phyloP scores from a whole-genome alignment of 1,140 invertebrate species.

The Drosophila nikananu region DNA sequence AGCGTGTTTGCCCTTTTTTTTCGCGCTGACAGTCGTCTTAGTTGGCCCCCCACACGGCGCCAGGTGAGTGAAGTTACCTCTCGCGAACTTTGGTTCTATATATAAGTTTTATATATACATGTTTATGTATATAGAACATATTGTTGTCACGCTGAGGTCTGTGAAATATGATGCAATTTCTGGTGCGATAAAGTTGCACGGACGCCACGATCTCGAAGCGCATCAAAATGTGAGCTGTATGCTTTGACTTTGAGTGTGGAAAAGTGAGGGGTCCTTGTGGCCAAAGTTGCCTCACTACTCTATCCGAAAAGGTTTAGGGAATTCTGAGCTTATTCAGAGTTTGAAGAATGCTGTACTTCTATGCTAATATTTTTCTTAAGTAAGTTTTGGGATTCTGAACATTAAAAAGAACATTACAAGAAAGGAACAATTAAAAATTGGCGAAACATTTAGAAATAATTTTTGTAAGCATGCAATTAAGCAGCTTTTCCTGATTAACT shows the following conservation, averaged over 20 bases:
- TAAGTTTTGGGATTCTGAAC: too few species aligned
- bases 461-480: background rate
- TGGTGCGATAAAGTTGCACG: constrained; percentile 79
- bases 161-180: constrained; percentile 83
- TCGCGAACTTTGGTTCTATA: constrained; percentile 26
- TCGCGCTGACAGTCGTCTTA: constrained; percentile 56
- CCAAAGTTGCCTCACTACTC: constrained; percentile 26
- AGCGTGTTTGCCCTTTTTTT: constrained; percentile 8
- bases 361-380: too few species aligned
- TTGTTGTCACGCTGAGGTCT: constrained; percentile 65
- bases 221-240: constrained; percentile 62
- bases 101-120: background rate
- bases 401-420: too few species aligned
- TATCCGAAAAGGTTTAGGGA: background rate
- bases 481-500: too few species aligned
- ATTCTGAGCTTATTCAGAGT: background rate
- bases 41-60: constrained; percentile 23
- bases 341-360: background rate
- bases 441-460: background rate
- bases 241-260: constrained; percentile 65
- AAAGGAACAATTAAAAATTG: too few species aligned
- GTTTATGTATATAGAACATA: constrained; percentile 43
- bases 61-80: constrained; percentile 46
- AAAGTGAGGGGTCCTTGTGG: constrained; percentile 23
- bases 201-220: constrained; percentile 59